Conservation (phyloP, 2,888 invertebrate species). For the Drosophila merina region DNA sequence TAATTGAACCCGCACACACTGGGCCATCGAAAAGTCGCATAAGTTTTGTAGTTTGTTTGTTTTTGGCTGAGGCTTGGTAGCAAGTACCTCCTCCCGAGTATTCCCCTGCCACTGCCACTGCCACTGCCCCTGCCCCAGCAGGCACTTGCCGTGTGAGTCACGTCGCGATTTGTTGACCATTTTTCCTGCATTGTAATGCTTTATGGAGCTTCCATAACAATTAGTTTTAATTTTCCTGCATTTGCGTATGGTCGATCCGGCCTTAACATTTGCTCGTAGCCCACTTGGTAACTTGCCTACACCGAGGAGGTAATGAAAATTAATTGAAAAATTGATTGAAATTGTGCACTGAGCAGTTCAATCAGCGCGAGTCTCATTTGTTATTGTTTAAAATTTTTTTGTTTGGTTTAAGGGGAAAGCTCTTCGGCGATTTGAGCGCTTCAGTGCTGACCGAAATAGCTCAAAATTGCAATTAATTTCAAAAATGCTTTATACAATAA, state of each 20-base stretch:
- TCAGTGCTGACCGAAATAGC: conserved; percentile 54
- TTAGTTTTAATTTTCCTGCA: conserved; percentile 64
- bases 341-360: conserved; percentile 51
- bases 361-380: conserved; percentile 42
- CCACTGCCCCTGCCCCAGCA: conserved; percentile 10
- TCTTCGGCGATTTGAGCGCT: conserved; percentile 56
- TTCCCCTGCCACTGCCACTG: no score
- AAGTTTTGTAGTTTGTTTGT: conserved; percentile 64
- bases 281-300: conserved; percentile 26
- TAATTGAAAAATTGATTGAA: conserved; percentile 65
- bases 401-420: not conserved
- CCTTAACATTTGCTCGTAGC: conserved; percentile 38
- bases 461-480: conserved; percentile 60
- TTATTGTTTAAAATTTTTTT: conserved; percentile 60
- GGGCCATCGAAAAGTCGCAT: conserved; percentile 58
- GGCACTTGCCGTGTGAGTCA: conserved; percentile 49
- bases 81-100: not conserved
- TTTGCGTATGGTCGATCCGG: conserved; percentile 50
- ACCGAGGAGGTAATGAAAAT: conserved; percentile 64
- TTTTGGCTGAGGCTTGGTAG: conserved; percentile 21
- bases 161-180: conserved; percentile 26
- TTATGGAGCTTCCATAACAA: conserved; percentile 70
- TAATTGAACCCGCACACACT: conserved; percentile 76
- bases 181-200: conserved; percentile 52
- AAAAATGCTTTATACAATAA: conserved; percentile 58